A percentile compares a stretch with the other conserved stretches of the same genome.
Conservation (phyloP, 2,113 vertebrate genomes). For the Labrus mixtus region DNA sequence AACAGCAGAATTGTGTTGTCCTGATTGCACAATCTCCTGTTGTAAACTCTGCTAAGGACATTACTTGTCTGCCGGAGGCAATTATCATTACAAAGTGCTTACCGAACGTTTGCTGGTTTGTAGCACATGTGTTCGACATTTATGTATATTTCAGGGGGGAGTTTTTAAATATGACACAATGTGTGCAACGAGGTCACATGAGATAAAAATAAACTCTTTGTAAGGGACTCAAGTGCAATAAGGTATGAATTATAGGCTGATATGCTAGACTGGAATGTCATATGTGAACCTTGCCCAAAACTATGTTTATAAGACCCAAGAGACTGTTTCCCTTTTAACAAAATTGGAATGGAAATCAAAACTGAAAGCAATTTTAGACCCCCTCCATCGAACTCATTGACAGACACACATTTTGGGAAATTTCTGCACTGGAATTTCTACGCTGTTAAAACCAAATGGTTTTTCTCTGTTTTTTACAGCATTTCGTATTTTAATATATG, state of each 20-base stretch:
- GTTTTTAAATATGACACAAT: constrained; percentile 55
- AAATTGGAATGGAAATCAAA: constrained; percentile 63
- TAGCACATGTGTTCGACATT: constrained; percentile 75
- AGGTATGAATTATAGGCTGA: constrained; percentile 20
- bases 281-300: constrained; percentile 1
- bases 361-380: constrained; percentile 37
- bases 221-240: constrained; percentile 27
- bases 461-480: constrained; percentile 35
- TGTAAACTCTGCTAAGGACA: constrained; percentile 61
- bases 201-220: constrained; percentile 69
- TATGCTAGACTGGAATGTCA: constrained; percentile 33
- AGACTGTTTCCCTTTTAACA: not conserved
- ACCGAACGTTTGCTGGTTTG: constrained; percentile 69
- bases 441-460: constrained; percentile 1
- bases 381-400: not conserved
- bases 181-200: constrained; percentile 40
- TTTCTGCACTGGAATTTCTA: constrained; percentile 38
- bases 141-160: constrained; percentile 47
- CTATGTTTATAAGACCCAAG: not conserved
- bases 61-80: constrained; percentile 67
- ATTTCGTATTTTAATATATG: constrained; percentile 16
- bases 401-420: not conserved
- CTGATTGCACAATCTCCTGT: constrained; percentile 75
- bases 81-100: constrained; percentile 78
- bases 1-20: constrained; percentile 54